These are phyloP conservation scores for Dastarcus helophoroides DNA, from an alignment of 2,888 invertebrate species.

Conservation along the genomic window DNA sequence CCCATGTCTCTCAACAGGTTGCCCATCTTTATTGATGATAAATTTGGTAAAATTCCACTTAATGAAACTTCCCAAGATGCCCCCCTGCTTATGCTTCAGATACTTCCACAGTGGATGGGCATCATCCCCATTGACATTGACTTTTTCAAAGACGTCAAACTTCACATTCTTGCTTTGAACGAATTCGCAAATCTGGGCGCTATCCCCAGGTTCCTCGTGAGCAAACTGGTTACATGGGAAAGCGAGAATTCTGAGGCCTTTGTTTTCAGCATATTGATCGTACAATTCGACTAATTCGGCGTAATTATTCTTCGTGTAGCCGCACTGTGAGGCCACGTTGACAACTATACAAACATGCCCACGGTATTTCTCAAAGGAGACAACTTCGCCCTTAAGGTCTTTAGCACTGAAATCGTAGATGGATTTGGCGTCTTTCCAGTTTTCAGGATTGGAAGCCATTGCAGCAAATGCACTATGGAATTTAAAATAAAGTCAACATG, in stretches of 20 bases:
- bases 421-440: conserved; percentile 57
- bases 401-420: conserved; percentile 74
- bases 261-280: conserved; percentile 58
- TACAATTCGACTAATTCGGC: conserved; percentile 68
- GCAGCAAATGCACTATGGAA: too few species aligned
- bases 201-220: conserved; percentile 54
- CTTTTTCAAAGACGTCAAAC: conserved; percentile 63
- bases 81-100: conserved; percentile 47
- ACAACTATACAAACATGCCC: conserved; percentile 76
- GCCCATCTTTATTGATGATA: conserved; percentile 59
- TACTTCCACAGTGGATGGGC: conserved; percentile 51
- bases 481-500: too few species aligned
- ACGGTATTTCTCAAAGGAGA: conserved; percentile 66
- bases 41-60: conserved; percentile 90
- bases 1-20: conserved; percentile 52
- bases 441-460: too few species aligned
- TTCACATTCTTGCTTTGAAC: conserved; percentile 49
- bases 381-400: conserved; percentile 72
- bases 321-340: conserved; percentile 83
- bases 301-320: conserved; percentile 71
- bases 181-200: conserved; percentile 53
- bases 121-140: conserved; percentile 55
- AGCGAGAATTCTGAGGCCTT: conserved; percentile 66
- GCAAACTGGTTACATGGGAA: conserved; percentile 86
- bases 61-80: conserved; percentile 50